Base-by-base conservation (phyloP, 2,797 vertebrate genomes). In the Pseudochromis fuscus region DNA sequence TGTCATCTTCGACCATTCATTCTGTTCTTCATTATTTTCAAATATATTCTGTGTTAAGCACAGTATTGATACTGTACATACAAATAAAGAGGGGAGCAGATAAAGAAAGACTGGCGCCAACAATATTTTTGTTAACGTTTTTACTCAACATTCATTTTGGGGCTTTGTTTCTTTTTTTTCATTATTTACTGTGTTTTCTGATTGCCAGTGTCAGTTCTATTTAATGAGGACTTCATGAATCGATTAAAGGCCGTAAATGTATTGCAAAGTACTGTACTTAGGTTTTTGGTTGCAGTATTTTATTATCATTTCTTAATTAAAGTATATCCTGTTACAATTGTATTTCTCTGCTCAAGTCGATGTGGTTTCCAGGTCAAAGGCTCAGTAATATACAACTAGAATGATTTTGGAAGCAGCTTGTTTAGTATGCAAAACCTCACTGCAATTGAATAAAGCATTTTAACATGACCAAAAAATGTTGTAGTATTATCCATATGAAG, bases 281-380 rank as follows among this genome's bases (percentile, higher is more conserved):
- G 64, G 45, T 75, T 89, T 85, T 77, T 91, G 67, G 70, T 83
- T 90, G 78, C 89, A 84, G 56, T 84, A 49, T 87, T 86, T 86
- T 89, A 86, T 83, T 90, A 89, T 92, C 46, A 89, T 90, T 93
- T 92, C 81, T 67, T 89, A 89, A 93, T 92, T 92, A 94, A 94
- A 93, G 46, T 74, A 84, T 87, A 79, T 82, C 68, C 74, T 85
- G 72, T 65, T 63, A 44, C 71, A 74, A 61, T 57, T 30, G 8
- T 30, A 38, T 71, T 64, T 59, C 44, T 77, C 28, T 71, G 53
- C 24, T 80, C 11, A 35, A 10, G n/a, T 71, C 7, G 13, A 19
- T 72, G 16, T 27, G 3, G 53, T 74, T 45, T 31, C 1, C 15
- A 33, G 13, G 52, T 24, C 10, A 25, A 66, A 51, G 9, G 24